Evolutionary conservation across 2,113 vertebrate genomes (phyloP).

Genomic region (Phyllostomus discolor): DNA sequence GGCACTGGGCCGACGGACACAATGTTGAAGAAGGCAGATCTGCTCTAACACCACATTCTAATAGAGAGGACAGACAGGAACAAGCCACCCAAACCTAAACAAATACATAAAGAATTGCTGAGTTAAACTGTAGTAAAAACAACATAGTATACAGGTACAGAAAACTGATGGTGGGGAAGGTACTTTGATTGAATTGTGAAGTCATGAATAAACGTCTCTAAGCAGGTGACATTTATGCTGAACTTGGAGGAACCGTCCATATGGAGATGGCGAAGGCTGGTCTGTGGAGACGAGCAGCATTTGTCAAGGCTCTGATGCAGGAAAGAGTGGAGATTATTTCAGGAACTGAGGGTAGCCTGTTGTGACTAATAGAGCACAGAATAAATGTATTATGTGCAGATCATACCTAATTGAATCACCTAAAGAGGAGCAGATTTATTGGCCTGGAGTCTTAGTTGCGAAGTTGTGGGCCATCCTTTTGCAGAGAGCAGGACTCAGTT

Average conservation of each 20-base stretch:
- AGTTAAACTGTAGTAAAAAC: background rate
- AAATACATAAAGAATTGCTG: background rate
- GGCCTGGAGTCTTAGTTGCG: background rate
- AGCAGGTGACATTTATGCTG: background rate
- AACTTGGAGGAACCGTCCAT: background rate
- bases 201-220: background rate
- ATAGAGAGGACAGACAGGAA: background rate
- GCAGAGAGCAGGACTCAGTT: background rate
- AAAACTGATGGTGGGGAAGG: background rate
- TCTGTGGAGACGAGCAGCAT: background rate
- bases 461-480: background rate
- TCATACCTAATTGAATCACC: background rate
- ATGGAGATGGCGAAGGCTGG: background rate
- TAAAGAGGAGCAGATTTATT: background rate
- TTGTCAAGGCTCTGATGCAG: background rate
- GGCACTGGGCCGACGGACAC: background rate
- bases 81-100: background rate
- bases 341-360: background rate
- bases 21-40: background rate
- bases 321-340: background rate
- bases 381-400: background rate
- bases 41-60: background rate
- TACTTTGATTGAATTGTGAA: background rate
- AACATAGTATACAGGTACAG: background rate
- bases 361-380: background rate